Evolutionary conservation across 1,140 invertebrate species (phyloP), one percentile per base, ranked within the genome.

Genomic region (Drosophila ananassae): DNA sequence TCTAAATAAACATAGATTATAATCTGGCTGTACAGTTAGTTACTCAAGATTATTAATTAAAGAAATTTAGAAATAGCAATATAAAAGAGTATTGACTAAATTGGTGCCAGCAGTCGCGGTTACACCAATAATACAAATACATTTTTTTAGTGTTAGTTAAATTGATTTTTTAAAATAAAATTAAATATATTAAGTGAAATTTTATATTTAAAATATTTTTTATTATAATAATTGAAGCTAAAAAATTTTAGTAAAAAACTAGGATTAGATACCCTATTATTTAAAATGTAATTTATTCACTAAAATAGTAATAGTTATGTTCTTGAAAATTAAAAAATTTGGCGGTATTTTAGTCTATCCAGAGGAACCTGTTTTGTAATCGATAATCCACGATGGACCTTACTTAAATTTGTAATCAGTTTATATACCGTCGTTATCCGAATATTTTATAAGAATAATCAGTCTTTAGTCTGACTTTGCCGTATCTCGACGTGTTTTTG

Each of bases 331-430:
- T 91, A 93, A 93, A 93, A 81, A 93, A 91, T 92, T 93, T 93
- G 92, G 93, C 93, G 93, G 92, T 93, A 92, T 91, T 91, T 93
- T 92, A 93, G 77, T 92, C 89, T 91, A 79, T 90, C 92, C 87
- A 93, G 93, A 93, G 93, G 93, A 93, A 93, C 89, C 87, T 94
- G 93, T 93, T 89, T 79, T 90, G 62, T 93, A 92, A 94, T 92
- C 82, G 93, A 94, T 61, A 68, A 68, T 68, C 63, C 63, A 67
- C 56, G 56, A 60, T 60, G 63, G 56, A 67, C 63, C 63, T 67
- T 60, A 60, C 56, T 67, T 67, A 67, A 67, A 2, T 67, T 67
- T 67, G 56, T 60, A 47, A 47, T 67, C 56, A 67, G 63, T 67
- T 67, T 59, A 67, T 67, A 67, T 67, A 67, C 63, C 63, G 63